phyloP scores from a whole-genome alignment of 2,888 invertebrate species.

The Torymus aiolomorphi region DNA sequence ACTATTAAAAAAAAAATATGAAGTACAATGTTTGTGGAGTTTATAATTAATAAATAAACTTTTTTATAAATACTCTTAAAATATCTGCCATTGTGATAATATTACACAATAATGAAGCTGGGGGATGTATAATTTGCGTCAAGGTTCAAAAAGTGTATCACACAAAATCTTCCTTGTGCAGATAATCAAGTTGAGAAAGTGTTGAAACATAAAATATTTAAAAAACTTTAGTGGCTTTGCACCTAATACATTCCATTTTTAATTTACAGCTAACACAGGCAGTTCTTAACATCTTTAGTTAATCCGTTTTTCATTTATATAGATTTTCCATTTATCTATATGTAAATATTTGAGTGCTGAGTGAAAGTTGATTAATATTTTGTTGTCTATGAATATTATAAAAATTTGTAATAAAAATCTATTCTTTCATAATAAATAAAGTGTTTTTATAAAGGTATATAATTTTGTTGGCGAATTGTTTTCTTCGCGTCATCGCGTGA shows the following conservation, averaged over 20 bases:
- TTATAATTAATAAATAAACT: conserved; percentile 51
- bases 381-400: conserved; percentile 49
- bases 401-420: conserved; percentile 54
- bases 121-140: conserved; percentile 2
- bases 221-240: conserved; percentile 12
- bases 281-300: conserved; percentile 29
- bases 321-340: conserved; percentile 20
- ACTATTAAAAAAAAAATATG: conserved; percentile 40
- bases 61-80: conserved; percentile 57
- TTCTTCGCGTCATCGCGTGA: neutral
- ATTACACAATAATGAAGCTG: conserved; percentile 37
- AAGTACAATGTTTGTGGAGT: conserved; percentile 52
- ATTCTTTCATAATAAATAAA: conserved; percentile 52
- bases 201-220: conserved; percentile 20
- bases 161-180: conserved; percentile 27
- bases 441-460: conserved; percentile 51
- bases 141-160: conserved; percentile 3
- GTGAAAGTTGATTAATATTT: conserved; percentile 51
- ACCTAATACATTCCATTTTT: conserved; percentile 39
- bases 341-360: conserved; percentile 56
- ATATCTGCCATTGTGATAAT: conserved; percentile 51
- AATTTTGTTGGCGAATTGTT: neutral
- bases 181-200: conserved; percentile 21
- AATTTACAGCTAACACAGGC: conserved; percentile 29
- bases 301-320: conserved; percentile 39